Conservation (phyloP, 2,888 invertebrate species). For the Falcaria lacertinaria region DNA sequence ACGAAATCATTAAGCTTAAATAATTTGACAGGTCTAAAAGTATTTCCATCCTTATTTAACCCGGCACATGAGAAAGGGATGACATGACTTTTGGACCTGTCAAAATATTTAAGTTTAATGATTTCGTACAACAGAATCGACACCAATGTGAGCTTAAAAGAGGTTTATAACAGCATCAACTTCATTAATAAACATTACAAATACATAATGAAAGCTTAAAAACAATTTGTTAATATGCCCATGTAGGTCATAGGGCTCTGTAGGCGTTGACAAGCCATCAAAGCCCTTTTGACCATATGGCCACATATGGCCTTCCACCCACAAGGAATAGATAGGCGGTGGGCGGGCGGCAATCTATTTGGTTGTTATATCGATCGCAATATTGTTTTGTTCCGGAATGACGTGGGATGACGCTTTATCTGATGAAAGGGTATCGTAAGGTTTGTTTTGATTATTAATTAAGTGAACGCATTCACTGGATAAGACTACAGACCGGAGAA, state of each 20-base stretch:
- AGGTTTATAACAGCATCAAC: neutral
- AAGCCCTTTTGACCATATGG: constrained; percentile 27
- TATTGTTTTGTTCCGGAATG: neutral
- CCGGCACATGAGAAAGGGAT: too few relatives aligned
- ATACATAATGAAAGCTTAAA: neutral
- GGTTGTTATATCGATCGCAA: neutral
- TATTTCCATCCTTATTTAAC: too few relatives aligned
- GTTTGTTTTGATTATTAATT: neutral
- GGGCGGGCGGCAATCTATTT: constrained; percentile 20
- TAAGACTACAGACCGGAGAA: too few relatives aligned
- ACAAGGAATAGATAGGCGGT: constrained; percentile 6
- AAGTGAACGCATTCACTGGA: too few relatives aligned
- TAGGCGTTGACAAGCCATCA: constrained; percentile 15
- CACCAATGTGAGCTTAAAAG: too few relatives aligned
- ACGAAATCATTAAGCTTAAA: too few relatives aligned
- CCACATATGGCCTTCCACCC: constrained; percentile 41
- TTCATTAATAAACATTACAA: constrained; percentile 5
- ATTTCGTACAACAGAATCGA: too few relatives aligned
- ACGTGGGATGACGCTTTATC: neutral
- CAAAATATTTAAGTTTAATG: too few relatives aligned
- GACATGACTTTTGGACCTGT: too few relatives aligned
- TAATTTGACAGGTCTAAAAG: too few relatives aligned
- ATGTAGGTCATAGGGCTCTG: constrained; percentile 14
- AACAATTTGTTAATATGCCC: neutral
- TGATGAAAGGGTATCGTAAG: neutral